Conservation (phyloP, 2,888 invertebrate species). For the Zaprionus obscuricornis region DNA sequence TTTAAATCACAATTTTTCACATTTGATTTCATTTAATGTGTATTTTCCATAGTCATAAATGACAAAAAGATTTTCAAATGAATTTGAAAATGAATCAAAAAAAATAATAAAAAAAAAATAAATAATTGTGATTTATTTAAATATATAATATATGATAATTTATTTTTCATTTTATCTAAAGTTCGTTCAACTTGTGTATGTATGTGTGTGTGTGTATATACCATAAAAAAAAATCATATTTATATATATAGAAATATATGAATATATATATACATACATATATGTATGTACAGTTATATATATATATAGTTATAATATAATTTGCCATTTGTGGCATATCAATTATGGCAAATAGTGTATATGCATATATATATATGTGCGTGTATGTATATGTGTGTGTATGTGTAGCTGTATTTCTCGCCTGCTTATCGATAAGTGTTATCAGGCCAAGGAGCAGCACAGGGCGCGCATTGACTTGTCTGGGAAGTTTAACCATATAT, state of each 20-base stretch:
- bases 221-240: no score
- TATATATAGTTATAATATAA: no score
- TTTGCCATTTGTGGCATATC: neutral
- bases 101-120: no score
- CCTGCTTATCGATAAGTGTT: slow-evolving; percentile 35
- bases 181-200: slow-evolving; percentile 38
- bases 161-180: neutral
- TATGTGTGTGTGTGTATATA: no score
- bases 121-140: no score
- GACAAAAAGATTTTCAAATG: slow-evolving; percentile 3
- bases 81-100: no score
- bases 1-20: no score
- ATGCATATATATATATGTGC: no score
- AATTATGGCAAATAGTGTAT: no score
- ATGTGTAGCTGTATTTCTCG: no score
- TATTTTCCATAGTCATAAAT: slow-evolving; percentile 4
- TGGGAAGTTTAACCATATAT: slow-evolving; percentile 26
- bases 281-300: no score
- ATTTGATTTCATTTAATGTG: neutral
- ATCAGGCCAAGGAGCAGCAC: slow-evolving; percentile 38
- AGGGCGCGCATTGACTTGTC: slow-evolving; percentile 15
- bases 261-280: neutral
- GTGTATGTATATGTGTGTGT: no score
- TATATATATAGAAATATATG: neutral
- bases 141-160: slow-evolving; percentile 12